These are phyloP conservation scores for Horisme vitalbata DNA, from an alignment of 2,888 invertebrate species.

Conservation along the genomic window DNA sequence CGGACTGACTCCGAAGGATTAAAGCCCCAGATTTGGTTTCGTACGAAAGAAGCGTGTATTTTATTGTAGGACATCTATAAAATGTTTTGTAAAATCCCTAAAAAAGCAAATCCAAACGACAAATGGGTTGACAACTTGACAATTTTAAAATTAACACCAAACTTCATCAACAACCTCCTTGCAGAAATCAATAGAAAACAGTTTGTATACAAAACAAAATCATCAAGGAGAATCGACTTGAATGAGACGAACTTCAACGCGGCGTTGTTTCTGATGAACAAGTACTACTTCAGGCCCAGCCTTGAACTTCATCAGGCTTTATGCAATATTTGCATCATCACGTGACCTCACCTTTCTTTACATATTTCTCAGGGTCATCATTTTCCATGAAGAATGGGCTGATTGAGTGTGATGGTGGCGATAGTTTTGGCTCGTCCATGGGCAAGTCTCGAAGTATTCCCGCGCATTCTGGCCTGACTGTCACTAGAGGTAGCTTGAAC, in stretches of 20 bases:
- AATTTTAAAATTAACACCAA: slow-evolving; percentile 16
- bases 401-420: slow-evolving; percentile 81
- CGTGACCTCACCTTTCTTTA: slow-evolving; percentile 82
- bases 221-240: no score
- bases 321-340: slow-evolving; percentile 4
- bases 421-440: slow-evolving; percentile 83
- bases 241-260: no score
- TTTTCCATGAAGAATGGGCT: slow-evolving; percentile 88
- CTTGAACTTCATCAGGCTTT: no score
- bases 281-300: no score
- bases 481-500: slow-evolving; percentile 86
- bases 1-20: slow-evolving; percentile 69
- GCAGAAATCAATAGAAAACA: slow-evolving; percentile 1
- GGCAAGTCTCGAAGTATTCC: slow-evolving; percentile 84
- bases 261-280: no score
- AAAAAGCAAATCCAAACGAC: slow-evolving; percentile 1
- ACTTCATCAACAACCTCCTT: slow-evolving; percentile 2
- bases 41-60: slow-evolving; percentile 68
- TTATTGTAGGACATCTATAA: slow-evolving; percentile 65
- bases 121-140: slow-evolving; percentile 4
- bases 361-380: slow-evolving; percentile 83
- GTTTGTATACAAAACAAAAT: no score
- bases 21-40: slow-evolving; percentile 74
- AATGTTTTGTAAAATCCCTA: slow-evolving; percentile 18
- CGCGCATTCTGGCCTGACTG: slow-evolving; percentile 86